phyloP scores from a whole-genome alignment of 2,797 vertebrate species.

The Psittacula echo region DNA sequence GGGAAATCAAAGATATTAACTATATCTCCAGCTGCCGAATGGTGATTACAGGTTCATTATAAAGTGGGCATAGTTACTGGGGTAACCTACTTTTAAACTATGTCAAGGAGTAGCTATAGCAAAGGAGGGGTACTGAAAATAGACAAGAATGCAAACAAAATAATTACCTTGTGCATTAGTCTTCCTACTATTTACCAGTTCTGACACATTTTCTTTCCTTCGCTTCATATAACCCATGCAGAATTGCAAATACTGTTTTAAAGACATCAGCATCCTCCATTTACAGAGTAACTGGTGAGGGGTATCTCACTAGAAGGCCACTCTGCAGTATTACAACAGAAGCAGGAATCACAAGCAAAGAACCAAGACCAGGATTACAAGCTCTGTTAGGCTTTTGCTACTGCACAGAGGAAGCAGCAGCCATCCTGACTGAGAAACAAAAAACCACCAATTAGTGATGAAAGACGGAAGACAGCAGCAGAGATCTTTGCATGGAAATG shows the following conservation, averaged over 20 bases:
- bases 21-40: background rate
- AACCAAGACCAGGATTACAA: background rate
- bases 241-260: background rate
- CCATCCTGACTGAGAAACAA: background rate
- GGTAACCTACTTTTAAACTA: slow-evolving; percentile 1
- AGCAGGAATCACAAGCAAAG: background rate
- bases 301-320: background rate
- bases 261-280: background rate
- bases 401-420: background rate
- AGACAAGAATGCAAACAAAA: background rate
- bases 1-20: slow-evolving; percentile 52
- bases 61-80: background rate
- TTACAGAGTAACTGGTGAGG: background rate
- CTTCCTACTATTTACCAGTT: background rate
- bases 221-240: background rate
- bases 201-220: background rate
- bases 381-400: background rate
- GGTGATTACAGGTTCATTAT: slow-evolving; percentile 36
- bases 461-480: background rate
- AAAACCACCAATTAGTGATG: background rate
- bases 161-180: background rate
- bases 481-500: background rate
- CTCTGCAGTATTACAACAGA: background rate
- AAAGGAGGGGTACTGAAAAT: background rate
- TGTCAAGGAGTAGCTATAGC: background rate